These are phyloP conservation scores for Trichacis sp. DNA, from an alignment of 2,888 invertebrate species.

Conservation along the genomic window DNA sequence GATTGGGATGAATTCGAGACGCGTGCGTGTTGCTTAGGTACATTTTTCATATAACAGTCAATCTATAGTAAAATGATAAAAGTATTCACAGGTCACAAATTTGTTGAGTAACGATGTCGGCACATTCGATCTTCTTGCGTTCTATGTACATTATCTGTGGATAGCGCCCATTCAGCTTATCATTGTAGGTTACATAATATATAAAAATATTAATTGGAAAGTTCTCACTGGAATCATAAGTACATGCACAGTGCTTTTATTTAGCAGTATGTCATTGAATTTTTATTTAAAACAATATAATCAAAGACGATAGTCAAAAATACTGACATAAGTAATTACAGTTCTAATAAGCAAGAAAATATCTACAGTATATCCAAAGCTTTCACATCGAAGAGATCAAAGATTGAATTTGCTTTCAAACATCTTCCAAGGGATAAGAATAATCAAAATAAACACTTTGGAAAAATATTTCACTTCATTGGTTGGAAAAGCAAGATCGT, in stretches of 20 bases:
- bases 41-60: not conserved
- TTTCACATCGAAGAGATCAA: slow-evolving; percentile 85
- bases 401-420: slow-evolving; percentile 91
- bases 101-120: slow-evolving; percentile 83
- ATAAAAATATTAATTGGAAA: not conserved
- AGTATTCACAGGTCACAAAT: slow-evolving; percentile 70
- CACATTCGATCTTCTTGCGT: slow-evolving; percentile 78
- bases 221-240: not conserved
- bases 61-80: no score
- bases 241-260: no score
- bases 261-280: not conserved
- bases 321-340: no score
- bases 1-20: no score
- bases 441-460: slow-evolving; percentile 92
- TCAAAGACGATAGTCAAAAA: no score
- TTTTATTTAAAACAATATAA: no score
- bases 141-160: slow-evolving; percentile 81
- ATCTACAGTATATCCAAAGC: slow-evolving; percentile 74
- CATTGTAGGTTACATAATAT: slow-evolving; percentile 1
- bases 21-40: no score
- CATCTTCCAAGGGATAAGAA: slow-evolving; percentile 85
- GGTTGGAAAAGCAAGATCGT: slow-evolving; percentile 70
- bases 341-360: slow-evolving; percentile 52
- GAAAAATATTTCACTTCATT: slow-evolving; percentile 81
- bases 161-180: slow-evolving; percentile 76